Evolutionary conservation across 2,888 invertebrate species (phyloP), one percentile per base, ranked within the genome.

Genomic region (Toxonevra muliebris): DNA sequence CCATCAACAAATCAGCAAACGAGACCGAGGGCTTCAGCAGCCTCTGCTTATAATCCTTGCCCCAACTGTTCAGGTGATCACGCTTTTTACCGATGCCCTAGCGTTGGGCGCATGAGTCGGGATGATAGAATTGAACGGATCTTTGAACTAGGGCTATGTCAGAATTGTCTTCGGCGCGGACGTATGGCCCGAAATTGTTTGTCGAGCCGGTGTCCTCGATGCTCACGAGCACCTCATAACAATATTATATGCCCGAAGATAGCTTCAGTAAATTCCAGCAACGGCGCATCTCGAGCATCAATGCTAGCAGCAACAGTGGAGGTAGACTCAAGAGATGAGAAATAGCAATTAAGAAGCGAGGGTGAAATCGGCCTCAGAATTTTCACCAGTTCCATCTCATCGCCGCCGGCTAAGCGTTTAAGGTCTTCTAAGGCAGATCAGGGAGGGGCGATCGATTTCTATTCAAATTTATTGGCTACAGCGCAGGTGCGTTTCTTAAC

Each of bases 41-140:
- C n/a, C n/a, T n/a, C n/a, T n/a, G n/a, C n/a, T n/a, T n/a, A n/a
- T n/a, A n/a, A n/a, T n/a, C n/a, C n/a, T n/a, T 1, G 3, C 1
- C 30, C 41, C 5, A 3, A 3, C 1, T 13, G 2, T 41, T 9
- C 10, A 1, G 2, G 1, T 3, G 10, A 54, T 62, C 53, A 62
- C 19, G 42, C 62, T 0, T 53, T 53, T 20, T 19, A 53, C n/a
- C n/a, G n/a, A n/a, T n/a, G n/a, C n/a, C n/a, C n/a, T n/a, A n/a
- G n/a, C n/a, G n/a, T n/a, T n/a, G n/a, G n/a, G n/a, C n/a, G n/a
- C n/a, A n/a, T n/a, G n/a, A n/a, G n/a, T n/a, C n/a, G n/a, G n/a
- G n/a, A 65, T 17, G 60, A 65, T 11, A 65, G 43, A 65, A 17
- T 65, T 57, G 42, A 59, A 54, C 11, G 65, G n/a, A 65, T 65